Conservation (phyloP, 2,113 vertebrate genomes). For the Tinamus guttatus region DNA sequence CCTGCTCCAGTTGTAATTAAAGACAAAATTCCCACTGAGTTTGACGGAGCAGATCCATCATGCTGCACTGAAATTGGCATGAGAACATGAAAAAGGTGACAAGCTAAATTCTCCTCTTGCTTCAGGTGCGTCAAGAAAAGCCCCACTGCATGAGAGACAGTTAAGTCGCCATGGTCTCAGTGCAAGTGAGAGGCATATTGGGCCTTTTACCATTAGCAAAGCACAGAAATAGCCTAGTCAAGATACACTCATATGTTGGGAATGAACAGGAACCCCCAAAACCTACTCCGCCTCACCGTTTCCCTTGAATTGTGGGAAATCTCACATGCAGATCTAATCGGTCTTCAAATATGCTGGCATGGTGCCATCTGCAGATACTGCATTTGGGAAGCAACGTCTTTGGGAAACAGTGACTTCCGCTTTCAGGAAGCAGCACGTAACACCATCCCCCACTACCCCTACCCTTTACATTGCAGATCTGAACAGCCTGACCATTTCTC, state of each 20-base stretch:
- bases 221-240: neutral
- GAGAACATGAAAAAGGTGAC: neutral
- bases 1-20: conserved; percentile 23
- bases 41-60: neutral
- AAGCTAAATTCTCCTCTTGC: neutral
- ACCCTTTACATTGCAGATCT: neutral
- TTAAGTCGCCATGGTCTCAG: fast-evolving
- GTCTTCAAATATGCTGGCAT: neutral
- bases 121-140: neutral
- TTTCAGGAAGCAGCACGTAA: neutral
- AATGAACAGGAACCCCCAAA: neutral
- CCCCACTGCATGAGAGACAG: neutral
- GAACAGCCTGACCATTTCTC: neutral
- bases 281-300: neutral
- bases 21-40: neutral
- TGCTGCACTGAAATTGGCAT: neutral
- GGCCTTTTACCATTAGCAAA: neutral
- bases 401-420: fast-evolving
- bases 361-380: neutral
- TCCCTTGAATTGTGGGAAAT: neutral
- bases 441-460: neutral
- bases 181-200: neutral
- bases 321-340: neutral
- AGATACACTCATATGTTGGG: neutral
- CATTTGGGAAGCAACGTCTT: neutral